Conservation (phyloP, 2,113 vertebrate species). For the Psittacus erithacus region DNA sequence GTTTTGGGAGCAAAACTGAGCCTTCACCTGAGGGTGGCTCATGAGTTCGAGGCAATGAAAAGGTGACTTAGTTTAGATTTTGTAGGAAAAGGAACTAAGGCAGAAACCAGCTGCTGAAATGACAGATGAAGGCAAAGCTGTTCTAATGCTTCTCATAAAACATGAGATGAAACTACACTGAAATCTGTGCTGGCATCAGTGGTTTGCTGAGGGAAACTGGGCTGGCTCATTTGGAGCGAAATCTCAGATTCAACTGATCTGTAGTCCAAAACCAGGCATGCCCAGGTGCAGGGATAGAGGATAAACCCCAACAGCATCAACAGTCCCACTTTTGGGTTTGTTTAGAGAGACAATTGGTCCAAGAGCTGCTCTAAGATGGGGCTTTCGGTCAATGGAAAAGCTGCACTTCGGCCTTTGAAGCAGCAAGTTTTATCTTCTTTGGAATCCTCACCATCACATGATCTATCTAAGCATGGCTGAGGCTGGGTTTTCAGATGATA, state of each 20-base stretch:
- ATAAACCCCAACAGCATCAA: background rate
- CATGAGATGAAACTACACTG: background rate
- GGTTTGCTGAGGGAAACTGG: background rate
- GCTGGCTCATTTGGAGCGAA: background rate
- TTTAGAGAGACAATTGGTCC: background rate
- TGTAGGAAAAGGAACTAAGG: slow-evolving; percentile 22
- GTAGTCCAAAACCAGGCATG: background rate
- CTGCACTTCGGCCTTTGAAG: background rate
- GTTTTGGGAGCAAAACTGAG: background rate
- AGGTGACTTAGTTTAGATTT: background rate
- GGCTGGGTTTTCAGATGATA: background rate
- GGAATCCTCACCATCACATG: background rate
- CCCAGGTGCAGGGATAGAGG: background rate
- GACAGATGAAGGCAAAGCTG: background rate
- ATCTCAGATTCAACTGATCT: background rate
- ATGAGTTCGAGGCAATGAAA: background rate
- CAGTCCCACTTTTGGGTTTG: background rate
- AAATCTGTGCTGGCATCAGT: background rate
- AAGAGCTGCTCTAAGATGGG: background rate
- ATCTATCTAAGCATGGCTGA: background rate
- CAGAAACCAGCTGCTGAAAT: background rate
- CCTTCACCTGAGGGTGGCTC: background rate
- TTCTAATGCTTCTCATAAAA: background rate
- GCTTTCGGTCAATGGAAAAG: background rate
- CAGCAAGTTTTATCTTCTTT: background rate